Evolutionary conservation across 2,797 vertebrate genomes (phyloP).

Genomic region (Philypnodon macrostomus): DNA sequence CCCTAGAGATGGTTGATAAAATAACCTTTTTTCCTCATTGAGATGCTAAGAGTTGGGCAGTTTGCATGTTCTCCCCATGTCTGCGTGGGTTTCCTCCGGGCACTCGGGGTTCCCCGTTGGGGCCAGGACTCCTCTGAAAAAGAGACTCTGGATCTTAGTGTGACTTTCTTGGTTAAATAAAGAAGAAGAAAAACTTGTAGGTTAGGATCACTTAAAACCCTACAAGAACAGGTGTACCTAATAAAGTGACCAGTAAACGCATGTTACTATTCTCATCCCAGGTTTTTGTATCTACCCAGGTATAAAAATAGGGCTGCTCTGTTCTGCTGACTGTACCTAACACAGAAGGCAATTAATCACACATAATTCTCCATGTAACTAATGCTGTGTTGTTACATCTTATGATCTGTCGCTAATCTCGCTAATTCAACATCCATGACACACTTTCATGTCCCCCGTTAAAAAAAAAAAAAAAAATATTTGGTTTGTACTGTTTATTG

Average conservation of each 20-base stretch:
- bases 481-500: background rate
- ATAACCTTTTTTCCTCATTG: no score
- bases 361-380: constrained; percentile 15
- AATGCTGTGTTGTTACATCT: constrained; percentile 26
- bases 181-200: no score
- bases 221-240: no score
- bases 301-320: constrained; percentile 25
- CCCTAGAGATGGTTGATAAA: no score
- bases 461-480: constrained; percentile 1
- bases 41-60: no score
- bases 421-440: constrained; percentile 17
- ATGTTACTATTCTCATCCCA: background rate
- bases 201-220: no score
- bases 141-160: no score
- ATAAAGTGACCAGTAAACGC: constrained; percentile 13
- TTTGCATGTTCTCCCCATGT: no score
- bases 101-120: no score
- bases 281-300: background rate
- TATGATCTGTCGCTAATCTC: constrained; percentile 41
- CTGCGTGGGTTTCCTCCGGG: no score
- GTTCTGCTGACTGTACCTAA: constrained; percentile 38
- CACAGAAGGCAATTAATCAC: constrained; percentile 31
- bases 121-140: no score
- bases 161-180: no score
- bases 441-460: background rate